Conservation (phyloP, 1,140 invertebrate genomes). For the Lepidurus packardi region DNA sequence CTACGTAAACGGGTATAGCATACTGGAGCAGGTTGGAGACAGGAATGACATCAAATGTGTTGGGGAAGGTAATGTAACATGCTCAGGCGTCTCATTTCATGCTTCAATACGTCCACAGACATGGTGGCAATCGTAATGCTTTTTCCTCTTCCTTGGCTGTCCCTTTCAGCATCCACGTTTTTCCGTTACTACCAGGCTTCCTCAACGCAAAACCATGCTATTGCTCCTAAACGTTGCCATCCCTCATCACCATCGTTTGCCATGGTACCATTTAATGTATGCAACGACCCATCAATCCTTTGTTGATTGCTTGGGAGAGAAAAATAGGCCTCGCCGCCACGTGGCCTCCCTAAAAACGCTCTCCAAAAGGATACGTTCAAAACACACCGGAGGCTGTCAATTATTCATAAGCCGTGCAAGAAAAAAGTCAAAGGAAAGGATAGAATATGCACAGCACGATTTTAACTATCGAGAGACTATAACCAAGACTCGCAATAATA, state of each 20-base stretch:
- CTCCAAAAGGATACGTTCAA: too few relatives aligned
- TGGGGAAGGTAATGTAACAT: background rate
- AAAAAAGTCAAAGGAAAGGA: background rate
- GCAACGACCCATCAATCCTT: slow-evolving; percentile 14
- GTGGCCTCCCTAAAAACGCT: background rate
- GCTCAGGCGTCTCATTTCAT: slow-evolving; percentile 5
- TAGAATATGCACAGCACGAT: background rate
- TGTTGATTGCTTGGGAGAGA: background rate
- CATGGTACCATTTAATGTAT: background rate
- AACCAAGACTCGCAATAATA: background rate
- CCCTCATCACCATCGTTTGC: slow-evolving; percentile 4
- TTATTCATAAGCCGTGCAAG: background rate
- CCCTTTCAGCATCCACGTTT: background rate
- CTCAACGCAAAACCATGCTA: background rate
- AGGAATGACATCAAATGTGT: background rate
- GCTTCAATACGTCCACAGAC: slow-evolving; percentile 13
- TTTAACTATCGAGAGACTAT: background rate
- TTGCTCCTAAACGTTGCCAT: slow-evolving; percentile 9
- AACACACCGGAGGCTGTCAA: too few relatives aligned
- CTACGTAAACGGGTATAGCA: background rate
- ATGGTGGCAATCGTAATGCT: slow-evolving; percentile 11
- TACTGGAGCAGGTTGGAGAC: background rate
- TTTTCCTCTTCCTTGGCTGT: background rate
- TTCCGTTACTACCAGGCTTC: background rate
- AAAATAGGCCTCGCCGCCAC: background rate